Base-by-base conservation (phyloP, 2,888 invertebrate genomes). In the Psylliodes chrysocephalus region DNA sequence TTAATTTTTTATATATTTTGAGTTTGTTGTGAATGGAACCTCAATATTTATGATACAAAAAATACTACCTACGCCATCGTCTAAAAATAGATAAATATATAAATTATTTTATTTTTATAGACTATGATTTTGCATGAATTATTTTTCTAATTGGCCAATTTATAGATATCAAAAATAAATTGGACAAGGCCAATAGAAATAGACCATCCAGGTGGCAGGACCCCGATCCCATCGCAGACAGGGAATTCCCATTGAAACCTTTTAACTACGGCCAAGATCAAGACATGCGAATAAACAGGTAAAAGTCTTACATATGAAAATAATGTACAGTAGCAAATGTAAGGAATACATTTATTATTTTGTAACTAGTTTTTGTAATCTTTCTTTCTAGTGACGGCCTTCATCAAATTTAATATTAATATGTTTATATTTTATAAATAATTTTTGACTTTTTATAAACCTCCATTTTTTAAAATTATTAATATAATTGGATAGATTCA, bases 191-290 rank as follows among this genome's bases (percentile, higher is more conserved):
- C 1, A 25, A 59, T 8, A 69, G 81, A 38, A 78, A 77, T 65
- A 72, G 81, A 15, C 81, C 79, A 2, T 81, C 82, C 0, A 69
- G 83, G 33, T 83, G 83, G 83, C 82, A 82, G 61, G 81, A 81
- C 63, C 73, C 78, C 8, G 77, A 79, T 15, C 73, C 79, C 7
- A 53, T 73, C 25, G 33, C 42, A 25, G 66, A 71, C 47, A 68
- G 70, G 38, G 66, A 66, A 42, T 76, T 76, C 38, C 75, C 75
- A 18, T 56, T 75, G 6, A 78, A 75, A 66, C 74, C 76, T 4
- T 81, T 79, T 67, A 73, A 71, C 61, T 78, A 72, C 60, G 73
- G 73, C 2, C 75, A 79, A 52, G 83, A 83, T 71, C 82, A 81
- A 64, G 83, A 83, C 66, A 82, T 83, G 82, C 70, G 83, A 44